Base-by-base conservation (phyloP, 2,888 invertebrate genomes). In the Agrotis clavis region DNA sequence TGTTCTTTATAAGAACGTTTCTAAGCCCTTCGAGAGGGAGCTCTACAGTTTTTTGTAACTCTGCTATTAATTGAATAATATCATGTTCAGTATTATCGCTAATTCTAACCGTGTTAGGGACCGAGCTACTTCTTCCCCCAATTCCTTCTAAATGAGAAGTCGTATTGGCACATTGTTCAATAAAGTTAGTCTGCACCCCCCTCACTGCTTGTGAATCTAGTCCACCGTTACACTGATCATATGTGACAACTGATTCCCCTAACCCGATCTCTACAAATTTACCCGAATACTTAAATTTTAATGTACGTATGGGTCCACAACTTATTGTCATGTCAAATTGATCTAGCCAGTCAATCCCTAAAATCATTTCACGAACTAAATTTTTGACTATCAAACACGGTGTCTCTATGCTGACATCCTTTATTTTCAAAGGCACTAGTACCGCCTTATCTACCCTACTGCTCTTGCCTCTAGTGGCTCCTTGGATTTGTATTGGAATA, bases 311-410 rank as follows among this genome's bases (percentile, higher is more conserved):
- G 6, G 14, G 14, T 4, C 48, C 48, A 14, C 30, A 50, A 25
- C 25, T 62, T 25, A 62, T n/a, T 7, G n/a, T 62, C 25, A 48
- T 30, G 13, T 9, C 30, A 7, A 47, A 48, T 30, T 62, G 48
- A 6, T 62, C 61, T 13, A 62, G 25, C 48, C 48, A 62, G 2
- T 62, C 62, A n/a, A 62, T 62, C 0, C 62, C 62, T 25, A 62
- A 48, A 62, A 62, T 62, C 6, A 62, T n/a, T 62, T 50, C 62
- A 1, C 48, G 11, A 48, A 62, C n/a, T n/a, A 62, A 50, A n/a
- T 62, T 62, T 6, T 62, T 62, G 25, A 50, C n/a, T 25, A 62
- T 62, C 14, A 62, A 7, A 3, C 62, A 62, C 4, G 62, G 62
- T 25, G 48, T 62, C 48, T 62, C 48, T 30, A 61, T 14, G 5